Evolutionary conservation across 2,888 invertebrate species (phyloP).

Genomic region (Drosophila picticornis): DNA sequence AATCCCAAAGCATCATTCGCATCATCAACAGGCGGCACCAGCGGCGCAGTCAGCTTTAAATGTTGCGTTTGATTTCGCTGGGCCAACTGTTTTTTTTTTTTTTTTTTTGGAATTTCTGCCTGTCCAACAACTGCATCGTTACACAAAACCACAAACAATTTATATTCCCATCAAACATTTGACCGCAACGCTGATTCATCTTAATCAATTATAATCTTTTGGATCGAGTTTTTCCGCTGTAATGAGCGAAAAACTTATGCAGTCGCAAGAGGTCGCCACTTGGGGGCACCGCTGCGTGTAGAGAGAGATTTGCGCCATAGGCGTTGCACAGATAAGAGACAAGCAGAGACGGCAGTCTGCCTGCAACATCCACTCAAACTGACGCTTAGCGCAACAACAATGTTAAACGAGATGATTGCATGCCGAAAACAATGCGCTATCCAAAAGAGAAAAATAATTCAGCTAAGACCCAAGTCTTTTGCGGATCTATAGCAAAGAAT

Average conservation of each 20-base stretch:
- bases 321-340: slow-evolving; percentile 72
- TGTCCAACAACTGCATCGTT: slow-evolving; percentile 69
- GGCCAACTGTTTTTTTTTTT: slow-evolving; percentile 51
- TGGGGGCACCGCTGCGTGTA: slow-evolving; percentile 72
- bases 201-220: slow-evolving; percentile 85
- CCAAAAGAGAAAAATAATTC: slow-evolving; percentile 13
- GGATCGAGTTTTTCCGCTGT: slow-evolving; percentile 79
- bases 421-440: slow-evolving; percentile 53
- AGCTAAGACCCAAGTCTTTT: slow-evolving; percentile 42
- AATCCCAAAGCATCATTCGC: slow-evolving; percentile 32
- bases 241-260: slow-evolving; percentile 78
- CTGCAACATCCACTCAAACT: slow-evolving; percentile 17
- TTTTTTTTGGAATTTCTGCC: slow-evolving; percentile 31
- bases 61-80: slow-evolving; percentile 76
- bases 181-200: slow-evolving; percentile 85
- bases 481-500: slow-evolving; percentile 25
- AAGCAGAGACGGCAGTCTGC: slow-evolving; percentile 5
- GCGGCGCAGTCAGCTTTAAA: slow-evolving; percentile 62
- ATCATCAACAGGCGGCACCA: slow-evolving; percentile 59
- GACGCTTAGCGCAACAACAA: slow-evolving; percentile 26
- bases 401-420: slow-evolving; percentile 58
- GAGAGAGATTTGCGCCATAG: slow-evolving; percentile 76
- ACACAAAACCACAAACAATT: slow-evolving; percentile 84
- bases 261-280: slow-evolving; percentile 68
- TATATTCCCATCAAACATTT: slow-evolving; percentile 85